Percentiles rank a stretch among this genome's conserved stretches.
phyloP scores from a whole-genome alignment of 2,888 invertebrate genomes.

The Dicranocentrus wangi region DNA sequence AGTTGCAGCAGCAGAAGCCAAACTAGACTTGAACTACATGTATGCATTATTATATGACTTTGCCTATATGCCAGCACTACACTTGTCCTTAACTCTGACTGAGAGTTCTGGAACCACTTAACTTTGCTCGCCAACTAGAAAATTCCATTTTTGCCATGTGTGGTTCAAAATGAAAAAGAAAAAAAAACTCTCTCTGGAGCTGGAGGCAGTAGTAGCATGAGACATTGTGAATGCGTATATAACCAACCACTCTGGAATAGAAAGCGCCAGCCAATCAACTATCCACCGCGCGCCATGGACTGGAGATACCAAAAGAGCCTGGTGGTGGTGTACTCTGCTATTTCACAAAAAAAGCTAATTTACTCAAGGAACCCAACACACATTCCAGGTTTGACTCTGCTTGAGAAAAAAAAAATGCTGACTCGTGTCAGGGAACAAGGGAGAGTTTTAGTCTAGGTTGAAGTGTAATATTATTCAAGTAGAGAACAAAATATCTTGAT shows the following conservation, averaged over 20 bases:
- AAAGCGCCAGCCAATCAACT: constrained; percentile 28
- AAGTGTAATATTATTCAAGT: constrained; percentile 31
- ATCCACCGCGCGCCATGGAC: no score
- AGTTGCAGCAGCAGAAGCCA: no score
- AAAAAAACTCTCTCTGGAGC: neutral
- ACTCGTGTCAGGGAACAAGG: constrained; percentile 14
- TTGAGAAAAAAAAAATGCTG: neutral
- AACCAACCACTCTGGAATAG: constrained; percentile 9
- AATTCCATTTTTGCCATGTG: constrained; percentile 28
- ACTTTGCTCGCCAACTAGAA: constrained; percentile 18
- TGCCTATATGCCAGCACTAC: neutral
- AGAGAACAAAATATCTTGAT: constrained; percentile 52
- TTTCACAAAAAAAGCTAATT: constrained; percentile 41
- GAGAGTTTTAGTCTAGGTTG: constrained; percentile 6
- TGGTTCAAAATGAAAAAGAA: constrained; percentile 37
- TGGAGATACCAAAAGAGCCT: no score
- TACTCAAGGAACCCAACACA: constrained; percentile 27
- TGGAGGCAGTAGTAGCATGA: neutral
- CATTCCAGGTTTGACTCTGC: neutral
- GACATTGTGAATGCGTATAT: neutral
- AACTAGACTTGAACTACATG: no score
- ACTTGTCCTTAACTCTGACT: neutral
- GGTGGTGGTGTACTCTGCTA: neutral
- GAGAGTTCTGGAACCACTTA: constrained; percentile 7
- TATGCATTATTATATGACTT: neutral